Conservation (phyloP, 1,140 invertebrate genomes). For the Brachionus sp. region DNA sequence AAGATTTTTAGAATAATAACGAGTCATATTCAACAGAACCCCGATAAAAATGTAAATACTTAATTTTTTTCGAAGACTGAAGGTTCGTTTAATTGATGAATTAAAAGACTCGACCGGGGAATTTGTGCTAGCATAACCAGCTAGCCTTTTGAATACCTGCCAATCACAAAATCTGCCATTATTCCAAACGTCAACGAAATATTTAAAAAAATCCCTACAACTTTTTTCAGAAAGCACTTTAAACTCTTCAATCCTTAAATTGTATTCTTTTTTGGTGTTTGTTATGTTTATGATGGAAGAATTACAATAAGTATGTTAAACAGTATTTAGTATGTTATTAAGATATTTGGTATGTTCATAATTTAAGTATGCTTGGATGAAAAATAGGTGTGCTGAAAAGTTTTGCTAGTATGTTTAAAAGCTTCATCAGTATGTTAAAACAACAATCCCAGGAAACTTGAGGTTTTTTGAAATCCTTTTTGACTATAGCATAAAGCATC, state of each 20-base stretch:
- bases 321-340: too few relatives aligned
- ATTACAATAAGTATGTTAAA: too few relatives aligned
- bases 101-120: not conserved
- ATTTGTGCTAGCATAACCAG: not conserved
- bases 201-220: not conserved
- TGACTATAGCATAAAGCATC: too few relatives aligned
- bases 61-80: not conserved
- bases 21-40: not conserved
- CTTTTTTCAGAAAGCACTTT: not conserved
- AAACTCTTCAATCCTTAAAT: not conserved
- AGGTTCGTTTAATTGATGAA: not conserved
- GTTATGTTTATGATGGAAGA: too few relatives aligned
- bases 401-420: too few relatives aligned
- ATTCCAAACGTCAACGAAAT: not conserved
- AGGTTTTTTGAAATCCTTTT: too few relatives aligned
- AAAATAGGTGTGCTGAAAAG: too few relatives aligned
- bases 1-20: not conserved
- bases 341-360: too few relatives aligned
- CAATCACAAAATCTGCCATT: not conserved
- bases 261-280: not conserved
- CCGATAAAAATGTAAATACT: not conserved
- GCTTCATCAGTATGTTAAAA: too few relatives aligned
- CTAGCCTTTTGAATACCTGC: not conserved
- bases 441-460: too few relatives aligned
- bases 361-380: too few relatives aligned